Conservation (phyloP, 2,888 invertebrate species). For the Cepaea hortensis region DNA sequence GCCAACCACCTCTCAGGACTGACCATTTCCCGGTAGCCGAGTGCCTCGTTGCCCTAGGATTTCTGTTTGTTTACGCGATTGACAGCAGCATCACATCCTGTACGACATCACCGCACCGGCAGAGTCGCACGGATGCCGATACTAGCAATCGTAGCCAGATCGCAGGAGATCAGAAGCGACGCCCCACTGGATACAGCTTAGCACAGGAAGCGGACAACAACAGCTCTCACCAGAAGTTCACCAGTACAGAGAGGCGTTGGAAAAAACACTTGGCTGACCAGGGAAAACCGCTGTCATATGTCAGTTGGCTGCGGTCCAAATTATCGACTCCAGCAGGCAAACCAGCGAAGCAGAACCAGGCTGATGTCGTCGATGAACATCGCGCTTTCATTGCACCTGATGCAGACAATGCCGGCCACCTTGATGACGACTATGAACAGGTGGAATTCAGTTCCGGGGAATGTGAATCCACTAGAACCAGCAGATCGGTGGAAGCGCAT, state of each 20-base stretch:
- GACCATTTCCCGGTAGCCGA: constrained; percentile 35
- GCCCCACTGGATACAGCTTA: not conserved
- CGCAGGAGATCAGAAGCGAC: not conserved
- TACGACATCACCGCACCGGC: not conserved
- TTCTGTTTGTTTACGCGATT: constrained; percentile 31
- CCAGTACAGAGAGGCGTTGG: not conserved
- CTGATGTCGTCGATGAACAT: not conserved
- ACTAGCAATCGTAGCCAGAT: too few species aligned
- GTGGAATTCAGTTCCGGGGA: not conserved
- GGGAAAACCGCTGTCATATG: not conserved
- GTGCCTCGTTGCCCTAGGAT: constrained; percentile 34
- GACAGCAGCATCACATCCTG: constrained; percentile 25
- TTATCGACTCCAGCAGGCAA: not conserved
- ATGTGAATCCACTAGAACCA: too few species aligned
- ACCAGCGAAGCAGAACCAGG: not conserved
- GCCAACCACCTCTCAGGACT: not conserved
- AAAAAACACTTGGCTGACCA: not conserved
- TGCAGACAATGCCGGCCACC: not conserved
- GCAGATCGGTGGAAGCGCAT: not conserved
- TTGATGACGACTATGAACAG: not conserved
- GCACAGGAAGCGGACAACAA: not conserved
- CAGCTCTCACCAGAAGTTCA: not conserved
- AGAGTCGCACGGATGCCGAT: too few species aligned
- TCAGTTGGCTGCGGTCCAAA: not conserved
- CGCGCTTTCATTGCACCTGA: not conserved